Evolutionary conservation across 2,113 vertebrate species (phyloP), one percentile per base, ranked within the genome.

Genomic region (Ictidomys tridecemlineatus): DNA sequence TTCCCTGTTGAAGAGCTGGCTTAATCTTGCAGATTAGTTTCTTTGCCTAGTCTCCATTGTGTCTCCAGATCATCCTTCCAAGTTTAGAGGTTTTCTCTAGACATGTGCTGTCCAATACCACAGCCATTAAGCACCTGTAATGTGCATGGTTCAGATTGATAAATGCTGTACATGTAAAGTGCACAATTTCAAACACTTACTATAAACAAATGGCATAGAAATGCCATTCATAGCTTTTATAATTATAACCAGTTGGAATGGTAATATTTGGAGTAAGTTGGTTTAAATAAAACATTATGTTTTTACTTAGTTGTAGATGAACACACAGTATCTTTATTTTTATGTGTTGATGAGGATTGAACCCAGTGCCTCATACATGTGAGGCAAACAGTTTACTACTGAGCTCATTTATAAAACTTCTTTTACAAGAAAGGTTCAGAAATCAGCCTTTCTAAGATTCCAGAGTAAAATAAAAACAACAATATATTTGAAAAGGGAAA

Each of bases 201-300:
- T 61, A 28, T 70, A 34, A 72, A 86, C 85, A 90, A 94, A 56
- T 2, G 69, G 70, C 42, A 28, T 63, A 82, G 88, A 89, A 14
- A 14, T 67, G 24, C 30, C 26, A 17, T 70, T 80, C 8, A 63
- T 74, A 37, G 28, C 74, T 73, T 93, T 85, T 28, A 45, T 80
- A 30, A 28, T 48, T 16, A 14, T 85, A 37, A 74, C 22, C 78
- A 65, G 9, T 67, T 89, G 30, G 78, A 92, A 73, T 87, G 24
- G 10, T 42, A 56, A 74, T 70, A 80, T 45, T 85, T 79, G 11
- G 26, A 39, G 85, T 17, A 53, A 12, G 0, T 89, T 56, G 45
- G 2, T 20, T 72, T 56, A 87, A 72, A 95, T 82, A 26, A 95
- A 94, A 45, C 45, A 45, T 8, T 45, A 45, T 45, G 8, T 45